Evolutionary conservation across 2,113 vertebrate species (phyloP).

Genomic region (Rhabdomys dilectus): DNA sequence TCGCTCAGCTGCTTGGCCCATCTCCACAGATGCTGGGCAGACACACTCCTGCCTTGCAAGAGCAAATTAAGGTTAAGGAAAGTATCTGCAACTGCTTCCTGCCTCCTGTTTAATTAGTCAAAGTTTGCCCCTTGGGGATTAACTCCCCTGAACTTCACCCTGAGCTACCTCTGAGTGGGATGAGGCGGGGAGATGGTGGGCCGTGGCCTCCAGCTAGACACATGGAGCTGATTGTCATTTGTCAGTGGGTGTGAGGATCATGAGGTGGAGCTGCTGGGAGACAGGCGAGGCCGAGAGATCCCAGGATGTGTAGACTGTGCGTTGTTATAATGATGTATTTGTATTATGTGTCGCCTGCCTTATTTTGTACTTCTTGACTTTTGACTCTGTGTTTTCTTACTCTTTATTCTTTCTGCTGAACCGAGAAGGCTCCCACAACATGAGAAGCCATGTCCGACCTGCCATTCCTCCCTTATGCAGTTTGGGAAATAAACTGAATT

Average conservation of each 20-base stretch:
- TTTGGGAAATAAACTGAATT: slow-evolving; percentile 36
- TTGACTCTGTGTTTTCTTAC: background rate
- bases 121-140: background rate
- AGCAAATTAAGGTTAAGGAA: background rate
- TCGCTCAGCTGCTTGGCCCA: background rate
- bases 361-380: background rate
- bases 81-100: background rate
- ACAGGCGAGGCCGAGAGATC: background rate
- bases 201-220: background rate
- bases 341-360: background rate
- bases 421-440: background rate
- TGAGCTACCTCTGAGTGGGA: background rate
- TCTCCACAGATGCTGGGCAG: background rate
- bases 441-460: too few relatives aligned
- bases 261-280: background rate
- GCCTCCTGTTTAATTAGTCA: background rate
- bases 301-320: background rate
- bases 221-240: background rate
- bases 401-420: background rate
- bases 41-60: background rate
- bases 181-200: background rate
- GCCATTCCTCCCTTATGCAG: background rate
- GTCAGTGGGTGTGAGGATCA: background rate
- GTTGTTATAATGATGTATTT: background rate
- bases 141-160: slow-evolving; percentile 48